Evolutionary conservation across 1,140 invertebrate genomes (phyloP).

Genomic region (Drosophila nebulosa): DNA sequence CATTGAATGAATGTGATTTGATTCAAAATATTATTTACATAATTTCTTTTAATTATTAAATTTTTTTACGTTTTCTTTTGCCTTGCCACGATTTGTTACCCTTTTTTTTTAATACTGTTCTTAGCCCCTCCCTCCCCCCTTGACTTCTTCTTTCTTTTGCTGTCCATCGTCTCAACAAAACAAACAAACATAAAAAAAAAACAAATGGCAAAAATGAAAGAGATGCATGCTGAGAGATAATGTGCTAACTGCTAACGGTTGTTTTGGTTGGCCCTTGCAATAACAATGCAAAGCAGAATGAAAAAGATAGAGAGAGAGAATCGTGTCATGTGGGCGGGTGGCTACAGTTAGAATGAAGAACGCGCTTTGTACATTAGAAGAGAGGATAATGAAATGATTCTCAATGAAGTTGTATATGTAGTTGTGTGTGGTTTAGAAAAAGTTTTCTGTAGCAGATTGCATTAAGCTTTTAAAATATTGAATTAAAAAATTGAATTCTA

Average conservation of each 20-base stretch:
- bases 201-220: background rate
- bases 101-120: background rate
- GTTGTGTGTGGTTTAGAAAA: too few relatives aligned
- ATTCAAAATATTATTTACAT: constrained; percentile 26
- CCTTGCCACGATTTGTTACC: background rate
- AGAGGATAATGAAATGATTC: too few relatives aligned
- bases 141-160: background rate
- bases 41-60: background rate
- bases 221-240: background rate
- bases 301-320: background rate
- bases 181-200: background rate
- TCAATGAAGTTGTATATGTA: too few relatives aligned
- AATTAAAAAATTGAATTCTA: too few relatives aligned
- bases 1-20: background rate
- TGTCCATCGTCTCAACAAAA: background rate
- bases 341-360: background rate
- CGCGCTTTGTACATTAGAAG: background rate
- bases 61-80: constrained; percentile 9
- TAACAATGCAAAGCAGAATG: background rate
- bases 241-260: background rate
- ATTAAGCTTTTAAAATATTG: too few relatives aligned
- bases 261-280: background rate
- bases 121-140: background rate
- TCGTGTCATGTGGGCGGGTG: background rate
- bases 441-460: too few relatives aligned